phyloP scores from a whole-genome alignment of 2,113 vertebrate species.

The Rhea americana region DNA sequence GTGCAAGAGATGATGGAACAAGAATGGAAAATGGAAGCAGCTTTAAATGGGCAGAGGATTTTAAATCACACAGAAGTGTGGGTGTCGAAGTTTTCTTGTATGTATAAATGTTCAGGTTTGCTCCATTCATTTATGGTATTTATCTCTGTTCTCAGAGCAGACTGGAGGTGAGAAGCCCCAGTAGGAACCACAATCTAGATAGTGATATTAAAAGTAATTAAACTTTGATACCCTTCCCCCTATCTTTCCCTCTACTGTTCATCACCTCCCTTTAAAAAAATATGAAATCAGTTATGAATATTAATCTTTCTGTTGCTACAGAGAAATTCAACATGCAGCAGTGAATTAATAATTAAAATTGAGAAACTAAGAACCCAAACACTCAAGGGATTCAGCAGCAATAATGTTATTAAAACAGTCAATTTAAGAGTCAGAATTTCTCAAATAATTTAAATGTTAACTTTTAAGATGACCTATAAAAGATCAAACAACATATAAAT shows the following conservation, averaged over 20 bases:
- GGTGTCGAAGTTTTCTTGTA: not conserved
- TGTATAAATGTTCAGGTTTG: not conserved
- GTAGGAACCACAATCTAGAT: not conserved
- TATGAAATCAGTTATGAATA: not conserved
- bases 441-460: slow-evolving; percentile 63
- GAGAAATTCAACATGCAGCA: not conserved
- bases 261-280: slow-evolving; percentile 19
- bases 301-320: slow-evolving; percentile 41
- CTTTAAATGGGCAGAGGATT: not conserved
- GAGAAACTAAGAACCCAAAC: slow-evolving; percentile 12
- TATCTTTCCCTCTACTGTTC: not conserved
- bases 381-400: slow-evolving; percentile 31
- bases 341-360: slow-evolving; percentile 63
- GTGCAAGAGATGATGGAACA: not conserved
- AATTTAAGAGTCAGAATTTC: slow-evolving; percentile 53
- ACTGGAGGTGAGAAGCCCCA: not conserved
- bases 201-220: slow-evolving; percentile 39
- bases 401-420: slow-evolving; percentile 43
- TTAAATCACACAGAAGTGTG: not conserved
- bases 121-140: not conserved
- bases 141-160: not conserved
- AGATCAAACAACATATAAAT: slow-evolving; percentile 46
- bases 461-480: slow-evolving; percentile 51
- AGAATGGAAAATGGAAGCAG: not conserved
- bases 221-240: slow-evolving; percentile 7